Percentiles rank a stretch among this genome's conserved stretches.
phyloP scores from a whole-genome alignment of 2,797 vertebrate species.

The Ispidina lecontei region DNA sequence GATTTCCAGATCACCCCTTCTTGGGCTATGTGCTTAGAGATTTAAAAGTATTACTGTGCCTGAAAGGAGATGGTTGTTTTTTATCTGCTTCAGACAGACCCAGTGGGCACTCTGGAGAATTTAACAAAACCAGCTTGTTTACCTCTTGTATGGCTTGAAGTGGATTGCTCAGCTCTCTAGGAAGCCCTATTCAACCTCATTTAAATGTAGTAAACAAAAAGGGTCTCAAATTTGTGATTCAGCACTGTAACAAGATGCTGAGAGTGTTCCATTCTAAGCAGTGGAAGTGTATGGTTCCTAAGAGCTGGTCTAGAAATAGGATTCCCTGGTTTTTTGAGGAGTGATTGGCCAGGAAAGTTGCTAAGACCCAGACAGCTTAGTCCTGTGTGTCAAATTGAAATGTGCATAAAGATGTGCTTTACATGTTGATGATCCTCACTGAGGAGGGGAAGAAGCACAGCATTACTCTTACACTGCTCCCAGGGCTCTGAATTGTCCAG shows the following conservation, averaged over 20 bases:
- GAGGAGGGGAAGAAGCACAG: not conserved
- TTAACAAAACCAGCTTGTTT: constrained; percentile 68
- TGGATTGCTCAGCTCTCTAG: constrained; percentile 54
- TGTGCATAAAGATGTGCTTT: constrained; percentile 51
- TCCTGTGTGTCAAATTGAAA: constrained; percentile 63
- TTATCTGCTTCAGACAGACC: constrained; percentile 48
- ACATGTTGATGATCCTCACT: constrained; percentile 48
- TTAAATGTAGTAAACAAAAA: constrained; percentile 69
- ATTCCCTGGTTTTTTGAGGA: constrained; percentile 41
- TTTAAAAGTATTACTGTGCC: constrained; percentile 34
- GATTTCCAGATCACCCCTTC: constrained; percentile 23
- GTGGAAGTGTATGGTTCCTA: constrained; percentile 33
- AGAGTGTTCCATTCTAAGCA: constrained; percentile 53
- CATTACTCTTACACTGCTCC: not conserved
- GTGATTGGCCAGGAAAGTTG: constrained; percentile 41
- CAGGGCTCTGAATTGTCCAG: not conserved
- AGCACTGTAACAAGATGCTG: constrained; percentile 50
- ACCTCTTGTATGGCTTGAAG: constrained; percentile 39
- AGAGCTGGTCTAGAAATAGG: constrained; percentile 58
- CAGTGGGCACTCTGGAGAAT: constrained; percentile 36
- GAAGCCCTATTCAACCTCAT: constrained; percentile 62
- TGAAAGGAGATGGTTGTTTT: constrained; percentile 25
- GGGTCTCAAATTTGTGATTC: constrained; percentile 59
- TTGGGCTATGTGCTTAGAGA: constrained; percentile 33
- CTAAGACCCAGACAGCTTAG: constrained; percentile 65